These are phyloP conservation scores for Candidula unifasciata DNA, from an alignment of 2,888 invertebrate genomes.

Conservation along the genomic window DNA sequence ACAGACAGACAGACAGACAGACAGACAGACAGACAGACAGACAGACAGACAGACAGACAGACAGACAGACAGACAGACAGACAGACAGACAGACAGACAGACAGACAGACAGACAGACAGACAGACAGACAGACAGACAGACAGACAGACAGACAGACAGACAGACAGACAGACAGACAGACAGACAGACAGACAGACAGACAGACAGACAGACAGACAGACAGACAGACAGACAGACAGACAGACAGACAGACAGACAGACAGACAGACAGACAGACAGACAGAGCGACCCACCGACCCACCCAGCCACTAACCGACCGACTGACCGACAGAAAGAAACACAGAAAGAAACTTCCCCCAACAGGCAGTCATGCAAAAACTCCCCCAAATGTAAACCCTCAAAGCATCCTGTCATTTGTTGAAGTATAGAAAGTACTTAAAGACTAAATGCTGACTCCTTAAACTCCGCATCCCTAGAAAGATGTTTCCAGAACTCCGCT, in stretches of 20 bases:
- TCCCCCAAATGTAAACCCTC: too few species aligned
- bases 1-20: constrained; percentile 30
- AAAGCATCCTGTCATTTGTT: too few species aligned
- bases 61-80: constrained; percentile 12
- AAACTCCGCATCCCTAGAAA: too few species aligned
- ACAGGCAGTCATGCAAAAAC: background rate
- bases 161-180: background rate
- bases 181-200: background rate
- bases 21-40: constrained; percentile 18
- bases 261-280: background rate
- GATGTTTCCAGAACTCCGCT: too few species aligned
- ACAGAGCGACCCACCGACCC: background rate
- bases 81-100: constrained; percentile 5
- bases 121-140: background rate
- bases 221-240: background rate
- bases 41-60: constrained; percentile 22
- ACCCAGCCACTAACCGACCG: background rate
- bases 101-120: constrained; percentile 9
- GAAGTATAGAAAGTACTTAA: too few species aligned
- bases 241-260: background rate
- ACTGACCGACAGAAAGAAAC: background rate
- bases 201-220: background rate
- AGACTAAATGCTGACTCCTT: too few species aligned
- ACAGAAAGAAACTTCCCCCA: background rate
- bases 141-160: background rate